A percentile compares a stretch with the other conserved stretches of the same genome.
Evolutionary conservation across 2,888 invertebrate genomes (phyloP).

Genomic region (Megalurothrips usitatus): DNA sequence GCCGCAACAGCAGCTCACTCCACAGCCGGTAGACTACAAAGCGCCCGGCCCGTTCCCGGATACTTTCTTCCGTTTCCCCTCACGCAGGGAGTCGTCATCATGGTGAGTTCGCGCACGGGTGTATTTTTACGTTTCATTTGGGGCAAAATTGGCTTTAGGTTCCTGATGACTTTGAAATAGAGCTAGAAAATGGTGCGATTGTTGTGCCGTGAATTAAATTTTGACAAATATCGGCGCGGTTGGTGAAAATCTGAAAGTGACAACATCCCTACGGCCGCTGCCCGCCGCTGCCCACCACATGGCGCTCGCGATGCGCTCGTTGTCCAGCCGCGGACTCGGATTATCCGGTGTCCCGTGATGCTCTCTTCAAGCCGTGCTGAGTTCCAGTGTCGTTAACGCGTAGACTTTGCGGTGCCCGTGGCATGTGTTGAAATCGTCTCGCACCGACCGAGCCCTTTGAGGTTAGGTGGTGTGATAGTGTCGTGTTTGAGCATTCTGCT

Average conservation of each 20-base stretch:
- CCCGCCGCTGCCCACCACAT: neutral
- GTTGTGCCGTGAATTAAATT: too few relatives aligned
- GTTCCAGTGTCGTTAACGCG: neutral
- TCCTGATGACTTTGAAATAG: too few relatives aligned
- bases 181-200: too few relatives aligned
- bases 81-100: conserved; percentile 13
- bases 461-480: too few relatives aligned
- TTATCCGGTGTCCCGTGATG: neutral
- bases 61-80: conserved; percentile 8
- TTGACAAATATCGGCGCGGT: too few relatives aligned
- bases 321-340: neutral
- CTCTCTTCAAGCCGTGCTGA: neutral
- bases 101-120: neutral
- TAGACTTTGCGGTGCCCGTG: neutral
- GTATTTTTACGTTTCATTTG: neutral
- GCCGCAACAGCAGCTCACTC: too few relatives aligned
- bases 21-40: too few relatives aligned
- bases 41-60: neutral
- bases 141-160: neutral
- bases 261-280: too few relatives aligned
- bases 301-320: neutral
- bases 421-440: neutral
- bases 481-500: too few relatives aligned
- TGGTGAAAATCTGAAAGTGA: too few relatives aligned
- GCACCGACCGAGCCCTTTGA: too few relatives aligned